Conservation (phyloP, 2,113 vertebrate species). For the Patagioenas fasciata region DNA sequence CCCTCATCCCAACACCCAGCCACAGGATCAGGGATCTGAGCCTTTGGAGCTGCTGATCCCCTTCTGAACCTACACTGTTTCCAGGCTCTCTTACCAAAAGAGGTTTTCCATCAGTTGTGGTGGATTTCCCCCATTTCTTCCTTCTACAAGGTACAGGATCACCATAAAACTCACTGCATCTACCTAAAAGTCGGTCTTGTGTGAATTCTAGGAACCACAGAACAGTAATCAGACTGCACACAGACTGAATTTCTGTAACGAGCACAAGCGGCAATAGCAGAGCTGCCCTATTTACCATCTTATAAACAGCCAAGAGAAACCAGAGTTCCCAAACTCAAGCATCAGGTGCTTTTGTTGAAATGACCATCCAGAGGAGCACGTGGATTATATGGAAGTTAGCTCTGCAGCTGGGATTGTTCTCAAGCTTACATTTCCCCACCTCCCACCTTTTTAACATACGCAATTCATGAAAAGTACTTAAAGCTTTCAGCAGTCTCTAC, state of each 20-base stretch:
- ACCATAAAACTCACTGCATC: neutral
- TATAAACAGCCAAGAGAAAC: neutral
- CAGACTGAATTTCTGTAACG: neutral
- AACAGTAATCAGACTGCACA: neutral
- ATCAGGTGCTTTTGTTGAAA: neutral
- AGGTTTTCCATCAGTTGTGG: neutral
- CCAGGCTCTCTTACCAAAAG: neutral
- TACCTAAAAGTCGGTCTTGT: neutral
- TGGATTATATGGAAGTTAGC: neutral
- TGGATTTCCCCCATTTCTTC: neutral
- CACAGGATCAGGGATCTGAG: neutral
- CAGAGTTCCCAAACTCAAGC: neutral
- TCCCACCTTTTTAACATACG: neutral
- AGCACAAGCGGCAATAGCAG: neutral
- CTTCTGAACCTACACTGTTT: neutral
- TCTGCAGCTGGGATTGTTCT: neutral
- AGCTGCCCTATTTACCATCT: neutral
- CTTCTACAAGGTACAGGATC: neutral
- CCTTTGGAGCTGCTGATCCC: neutral
- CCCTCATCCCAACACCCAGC: neutral
- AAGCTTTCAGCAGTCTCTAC: neutral
- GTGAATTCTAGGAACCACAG: neutral
- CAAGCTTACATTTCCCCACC: neutral
- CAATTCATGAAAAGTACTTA: neutral
- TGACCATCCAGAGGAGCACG: rapidly evolving